Percentiles rank a stretch among this genome's conserved stretches.
phyloP scores from a whole-genome alignment of 2,888 invertebrate species.

The Drosophila leonis region DNA sequence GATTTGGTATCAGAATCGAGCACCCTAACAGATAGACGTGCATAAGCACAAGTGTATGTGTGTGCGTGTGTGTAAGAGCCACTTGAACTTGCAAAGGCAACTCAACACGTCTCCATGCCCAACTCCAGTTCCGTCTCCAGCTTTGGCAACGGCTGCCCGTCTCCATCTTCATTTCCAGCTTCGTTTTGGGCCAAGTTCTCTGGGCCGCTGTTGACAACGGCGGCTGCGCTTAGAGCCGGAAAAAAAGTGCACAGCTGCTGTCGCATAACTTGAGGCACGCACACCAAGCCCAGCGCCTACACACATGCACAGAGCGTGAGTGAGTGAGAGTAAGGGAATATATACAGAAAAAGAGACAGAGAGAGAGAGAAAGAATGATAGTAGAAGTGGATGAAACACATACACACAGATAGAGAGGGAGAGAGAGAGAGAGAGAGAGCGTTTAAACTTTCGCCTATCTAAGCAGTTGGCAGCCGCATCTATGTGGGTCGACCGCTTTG shows the following conservation, averaged over 20 bases:
- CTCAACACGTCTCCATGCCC: neutral
- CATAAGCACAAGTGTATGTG: neutral
- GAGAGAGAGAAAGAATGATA: neutral
- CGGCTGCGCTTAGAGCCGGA: constrained; percentile 44
- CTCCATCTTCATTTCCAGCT: constrained; percentile 7
- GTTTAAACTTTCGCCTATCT: constrained; percentile 35
- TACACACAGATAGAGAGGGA: neutral
- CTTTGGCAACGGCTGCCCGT: neutral
- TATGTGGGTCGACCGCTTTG: constrained; percentile 44
- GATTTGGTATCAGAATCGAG: constrained; percentile 85
- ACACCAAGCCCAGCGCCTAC: constrained; percentile 18
- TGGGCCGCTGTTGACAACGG: constrained; percentile 34
- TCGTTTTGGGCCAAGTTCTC: constrained; percentile 35
- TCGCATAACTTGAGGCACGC: constrained; percentile 51
- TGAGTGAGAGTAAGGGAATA: constrained; percentile 1
- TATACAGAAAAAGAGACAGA: neutral
- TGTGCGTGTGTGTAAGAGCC: constrained; percentile 29
- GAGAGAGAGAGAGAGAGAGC: constrained; percentile 7
- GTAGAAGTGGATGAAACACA: neutral
- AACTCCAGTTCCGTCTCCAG: constrained; percentile 1
- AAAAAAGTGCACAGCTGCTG: constrained; percentile 61
- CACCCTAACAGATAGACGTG: constrained; percentile 73
- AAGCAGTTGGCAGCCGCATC: constrained; percentile 39
- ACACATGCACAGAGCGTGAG: neutral
- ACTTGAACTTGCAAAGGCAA: constrained; percentile 65